These are phyloP conservation scores for Melanotaenia maccullochi DNA, from an alignment of 2,797 vertebrate genomes.

Conservation along the genomic window DNA sequence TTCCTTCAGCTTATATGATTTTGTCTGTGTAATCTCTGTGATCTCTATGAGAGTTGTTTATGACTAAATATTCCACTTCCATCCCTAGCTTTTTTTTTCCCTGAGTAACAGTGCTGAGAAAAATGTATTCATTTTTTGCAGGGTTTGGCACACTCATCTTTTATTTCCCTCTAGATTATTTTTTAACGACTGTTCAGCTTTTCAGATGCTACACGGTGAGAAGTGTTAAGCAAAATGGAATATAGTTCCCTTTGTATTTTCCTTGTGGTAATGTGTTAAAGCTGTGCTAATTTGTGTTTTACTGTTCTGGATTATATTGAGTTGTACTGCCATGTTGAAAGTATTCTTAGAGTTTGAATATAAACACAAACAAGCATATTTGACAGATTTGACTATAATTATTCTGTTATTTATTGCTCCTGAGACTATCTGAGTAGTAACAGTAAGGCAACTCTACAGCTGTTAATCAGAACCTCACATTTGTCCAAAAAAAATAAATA, in stretches of 20 bases:
- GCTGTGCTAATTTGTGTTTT: slow-evolving; percentile 35
- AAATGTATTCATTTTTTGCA: slow-evolving; percentile 65
- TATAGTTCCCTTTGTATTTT: slow-evolving; percentile 38
- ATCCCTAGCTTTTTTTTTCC: slow-evolving; percentile 58
- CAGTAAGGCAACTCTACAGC: slow-evolving; percentile 22
- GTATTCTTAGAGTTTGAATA: slow-evolving; percentile 33
- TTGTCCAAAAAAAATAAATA: neutral
- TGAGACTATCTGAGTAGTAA: slow-evolving; percentile 22
- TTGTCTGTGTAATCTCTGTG: slow-evolving; percentile 65
- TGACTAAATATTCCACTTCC: slow-evolving; percentile 73
- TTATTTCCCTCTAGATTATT: slow-evolving; percentile 72
- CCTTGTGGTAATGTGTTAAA: slow-evolving; percentile 50
- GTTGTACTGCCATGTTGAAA: slow-evolving; percentile 11
- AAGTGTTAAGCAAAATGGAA: slow-evolving; percentile 46
- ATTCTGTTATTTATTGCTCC: slow-evolving; percentile 35
- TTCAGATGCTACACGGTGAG: slow-evolving; percentile 53
- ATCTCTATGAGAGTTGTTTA: slow-evolving; percentile 69
- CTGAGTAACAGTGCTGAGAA: slow-evolving; percentile 57
- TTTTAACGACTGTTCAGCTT: slow-evolving; percentile 64
- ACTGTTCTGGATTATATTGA: slow-evolving; percentile 22
- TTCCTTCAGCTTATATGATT: slow-evolving; percentile 47
- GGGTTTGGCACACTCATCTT: slow-evolving; percentile 60
- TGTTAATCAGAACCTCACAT: slow-evolving; percentile 13
- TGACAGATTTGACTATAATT: slow-evolving; percentile 36
- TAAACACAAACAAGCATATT: slow-evolving; percentile 10